A percentile compares a stretch with the other conserved stretches of the same genome.
phyloP scores from a whole-genome alignment of 2,113 vertebrate genomes.

The Pelecanoides urinatrix region DNA sequence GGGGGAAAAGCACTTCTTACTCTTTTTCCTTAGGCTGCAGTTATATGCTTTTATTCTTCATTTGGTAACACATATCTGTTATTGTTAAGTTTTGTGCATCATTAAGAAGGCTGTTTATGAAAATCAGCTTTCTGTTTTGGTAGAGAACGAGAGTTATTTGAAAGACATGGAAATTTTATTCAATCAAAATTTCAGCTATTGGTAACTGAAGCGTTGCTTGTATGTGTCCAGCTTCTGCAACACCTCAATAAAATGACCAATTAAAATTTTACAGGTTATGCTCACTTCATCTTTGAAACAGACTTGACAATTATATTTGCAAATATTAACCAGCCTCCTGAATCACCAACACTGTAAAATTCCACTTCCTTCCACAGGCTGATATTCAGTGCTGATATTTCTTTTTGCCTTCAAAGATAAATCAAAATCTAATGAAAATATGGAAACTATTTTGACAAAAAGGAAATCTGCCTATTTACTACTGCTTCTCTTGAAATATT shows the following conservation, averaged over 20 bases:
- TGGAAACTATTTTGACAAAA: not conserved
- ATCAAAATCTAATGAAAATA: not conserved
- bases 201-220: not conserved
- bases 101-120: not conserved
- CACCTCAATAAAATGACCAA: not conserved
- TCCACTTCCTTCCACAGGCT: not conserved
- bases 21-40: not conserved
- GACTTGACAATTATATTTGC: not conserved
- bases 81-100: not conserved
- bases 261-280: not conserved
- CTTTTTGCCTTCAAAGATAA: not conserved
- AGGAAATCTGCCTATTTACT: not conserved
- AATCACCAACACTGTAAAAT: not conserved
- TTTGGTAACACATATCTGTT: not conserved
- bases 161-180: not conserved
- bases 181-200: not conserved
- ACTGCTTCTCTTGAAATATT: not conserved
- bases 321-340: not conserved
- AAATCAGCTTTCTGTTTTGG: not conserved
- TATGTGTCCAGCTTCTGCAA: not conserved
- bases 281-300: not conserved
- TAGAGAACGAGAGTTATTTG: not conserved
- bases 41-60: not conserved
- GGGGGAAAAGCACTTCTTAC: not conserved
- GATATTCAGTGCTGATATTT: not conserved